Percentiles rank a stretch among this genome's conserved stretches.
These are phyloP conservation scores for Dromas ardeola DNA, from an alignment of 2,113 vertebrate genomes.

Conservation along the genomic window DNA sequence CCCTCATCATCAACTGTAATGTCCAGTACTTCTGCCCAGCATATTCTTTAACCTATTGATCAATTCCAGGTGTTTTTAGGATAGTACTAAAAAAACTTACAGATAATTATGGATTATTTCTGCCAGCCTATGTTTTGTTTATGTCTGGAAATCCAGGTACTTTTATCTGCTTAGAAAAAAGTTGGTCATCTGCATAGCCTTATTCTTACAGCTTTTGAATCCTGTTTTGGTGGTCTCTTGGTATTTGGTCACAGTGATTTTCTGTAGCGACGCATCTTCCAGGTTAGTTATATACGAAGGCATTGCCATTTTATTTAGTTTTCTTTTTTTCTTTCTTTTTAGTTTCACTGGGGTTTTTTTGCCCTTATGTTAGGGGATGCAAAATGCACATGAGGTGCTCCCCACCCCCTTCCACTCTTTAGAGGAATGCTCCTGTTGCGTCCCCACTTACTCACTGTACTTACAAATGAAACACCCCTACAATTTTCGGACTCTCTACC, in stretches of 20 bases:
- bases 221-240: neutral
- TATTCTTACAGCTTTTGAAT: neutral
- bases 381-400: neutral
- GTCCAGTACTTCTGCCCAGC: neutral
- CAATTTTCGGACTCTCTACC: neutral
- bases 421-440: neutral
- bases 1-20: neutral
- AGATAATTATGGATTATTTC: neutral
- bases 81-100: accelerated
- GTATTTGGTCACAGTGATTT: neutral
- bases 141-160: neutral
- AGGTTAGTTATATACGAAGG: neutral
- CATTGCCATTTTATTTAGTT: neutral
- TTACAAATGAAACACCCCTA: neutral
- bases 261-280: neutral
- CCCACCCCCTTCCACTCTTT: neutral
- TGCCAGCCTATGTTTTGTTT: neutral
- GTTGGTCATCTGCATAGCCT: neutral
- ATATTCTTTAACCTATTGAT: neutral
- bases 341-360: neutral
- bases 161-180: neutral
- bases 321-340: neutral
- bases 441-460: neutral
- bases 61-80: neutral
- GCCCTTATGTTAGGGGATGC: neutral